Evolutionary conservation across 2,888 invertebrate genomes (phyloP).

Genomic region (Ectemnius continuus): DNA sequence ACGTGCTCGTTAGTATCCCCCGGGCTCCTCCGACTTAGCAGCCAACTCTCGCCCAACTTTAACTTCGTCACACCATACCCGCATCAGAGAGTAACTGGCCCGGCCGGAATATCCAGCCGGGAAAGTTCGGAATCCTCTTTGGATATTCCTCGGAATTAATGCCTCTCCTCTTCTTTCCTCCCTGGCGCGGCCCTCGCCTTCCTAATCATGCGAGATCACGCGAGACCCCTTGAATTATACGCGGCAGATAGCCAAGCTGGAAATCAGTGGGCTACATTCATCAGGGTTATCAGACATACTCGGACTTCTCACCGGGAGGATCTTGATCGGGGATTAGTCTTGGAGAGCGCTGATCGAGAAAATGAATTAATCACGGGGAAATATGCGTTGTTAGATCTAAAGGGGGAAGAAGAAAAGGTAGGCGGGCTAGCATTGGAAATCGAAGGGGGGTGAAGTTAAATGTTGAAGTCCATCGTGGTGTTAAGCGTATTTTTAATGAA

Average conservation of each 20-base stretch:
- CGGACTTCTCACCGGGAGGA: conserved; percentile 10
- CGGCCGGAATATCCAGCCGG: background rate
- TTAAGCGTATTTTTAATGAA: too few relatives aligned
- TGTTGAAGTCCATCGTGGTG: too few relatives aligned
- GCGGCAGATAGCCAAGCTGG: conserved; percentile 50
- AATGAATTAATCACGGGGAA: conserved; percentile 55
- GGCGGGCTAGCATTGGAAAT: too few relatives aligned
- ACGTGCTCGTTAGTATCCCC: conserved; percentile 61
- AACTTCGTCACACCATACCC: conserved; percentile 39
- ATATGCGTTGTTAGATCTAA: too few relatives aligned
- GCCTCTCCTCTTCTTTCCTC: background rate
- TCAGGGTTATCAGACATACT: conserved; percentile 53
- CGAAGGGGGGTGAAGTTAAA: too few relatives aligned
- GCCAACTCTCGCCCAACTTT: conserved; percentile 50
- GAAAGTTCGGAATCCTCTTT: too few relatives aligned
- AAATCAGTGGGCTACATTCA: conserved; percentile 55
- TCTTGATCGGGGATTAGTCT: conserved; percentile 41
- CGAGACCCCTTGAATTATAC: conserved; percentile 54
- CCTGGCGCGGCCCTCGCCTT: background rate
- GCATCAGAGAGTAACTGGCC: background rate
- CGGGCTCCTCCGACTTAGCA: conserved; percentile 34
- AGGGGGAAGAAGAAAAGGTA: too few relatives aligned
- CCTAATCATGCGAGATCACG: conserved; percentile 53
- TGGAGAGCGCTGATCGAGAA: conserved; percentile 32
- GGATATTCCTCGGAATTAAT: too few relatives aligned